Base-by-base conservation (phyloP, 2,888 invertebrate species). In the Pasiphila rectangulata region DNA sequence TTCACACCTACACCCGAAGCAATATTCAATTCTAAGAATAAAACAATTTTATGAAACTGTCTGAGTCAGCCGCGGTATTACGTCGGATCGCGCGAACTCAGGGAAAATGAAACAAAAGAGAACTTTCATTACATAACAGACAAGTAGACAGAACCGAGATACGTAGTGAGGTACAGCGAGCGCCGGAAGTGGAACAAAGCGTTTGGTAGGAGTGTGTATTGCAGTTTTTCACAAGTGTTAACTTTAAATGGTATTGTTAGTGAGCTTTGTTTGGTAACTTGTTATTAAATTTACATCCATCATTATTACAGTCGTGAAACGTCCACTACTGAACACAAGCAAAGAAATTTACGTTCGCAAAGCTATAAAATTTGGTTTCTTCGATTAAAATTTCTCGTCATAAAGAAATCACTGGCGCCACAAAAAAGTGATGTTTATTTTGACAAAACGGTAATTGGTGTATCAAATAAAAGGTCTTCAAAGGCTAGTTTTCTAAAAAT, bases 91-190 rank as follows among this genome's bases (percentile, higher is more conserved):
- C 19, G 44, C 36, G 12, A 41, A 35, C 20, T 44, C 44, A 44
- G 29, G 32, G 35, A 30, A 49, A 49, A 40, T 40, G 48, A 36
- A 49, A 48, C 34, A 48, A 48, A 40, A 43, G 21, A 2, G 24
- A 25, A 25, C 10, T 40, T 39, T 38, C 25, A 43, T 48, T 38
- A 48, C 27, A 38, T 38, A 48, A 43, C 42, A 27, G 47, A 47
- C 41, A 42, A 32, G 46, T 34, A 21, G 38, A 20, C 27, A 27
- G 27, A 27, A 13, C 27, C 12, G 27, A 27, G 27, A 27, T 27
- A 27, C 12, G 12, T 17, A 9, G 15, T 16, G 17, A 30, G 17
- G 17, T 30, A 30, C 9, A 30, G 4, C 16, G 17, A 30, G 9
- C 4, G 4, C 3, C 30, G 1, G 7, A 27, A 27, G 27, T 27